phyloP scores from a whole-genome alignment of 2,113 vertebrate species.

The Microcebus tavaratra region DNA sequence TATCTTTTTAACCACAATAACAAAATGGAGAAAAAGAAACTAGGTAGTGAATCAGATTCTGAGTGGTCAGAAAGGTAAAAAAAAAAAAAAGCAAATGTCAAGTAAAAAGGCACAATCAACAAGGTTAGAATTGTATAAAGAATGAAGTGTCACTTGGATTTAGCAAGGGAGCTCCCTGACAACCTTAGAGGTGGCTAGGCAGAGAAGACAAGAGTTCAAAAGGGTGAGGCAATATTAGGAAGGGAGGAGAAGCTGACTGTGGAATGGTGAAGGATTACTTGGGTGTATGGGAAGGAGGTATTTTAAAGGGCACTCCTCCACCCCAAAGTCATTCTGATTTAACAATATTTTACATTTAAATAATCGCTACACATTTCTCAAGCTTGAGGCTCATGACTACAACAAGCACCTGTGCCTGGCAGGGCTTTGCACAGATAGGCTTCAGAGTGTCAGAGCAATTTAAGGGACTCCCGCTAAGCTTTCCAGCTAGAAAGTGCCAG shows the following conservation, averaged over 20 bases:
- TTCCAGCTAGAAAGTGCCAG: neutral
- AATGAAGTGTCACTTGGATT: neutral
- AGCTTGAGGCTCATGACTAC: neutral
- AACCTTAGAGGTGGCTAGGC: neutral
- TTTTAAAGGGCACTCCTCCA: neutral
- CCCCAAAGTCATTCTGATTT: neutral
- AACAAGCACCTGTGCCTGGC: neutral
- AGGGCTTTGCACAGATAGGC: fast-evolving
- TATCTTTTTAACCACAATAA: neutral
- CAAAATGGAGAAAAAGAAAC: neutral
- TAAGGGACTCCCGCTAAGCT: neutral
- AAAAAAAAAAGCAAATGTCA: neutral
- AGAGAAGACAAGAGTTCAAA: neutral
- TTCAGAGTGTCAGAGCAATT: neutral
- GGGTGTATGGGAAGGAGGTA: neutral
- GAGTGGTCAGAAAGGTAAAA: neutral
- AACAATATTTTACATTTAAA: neutral
- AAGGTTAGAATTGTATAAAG: neutral
- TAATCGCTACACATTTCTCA: neutral
- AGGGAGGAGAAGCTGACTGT: neutral
- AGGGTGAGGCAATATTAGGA: neutral
- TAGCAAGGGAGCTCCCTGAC: neutral
- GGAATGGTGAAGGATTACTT: neutral
- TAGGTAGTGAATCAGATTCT: neutral
- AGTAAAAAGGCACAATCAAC: neutral